phyloP scores from a whole-genome alignment of 2,888 invertebrate species.

The Chelonus formosanus region DNA sequence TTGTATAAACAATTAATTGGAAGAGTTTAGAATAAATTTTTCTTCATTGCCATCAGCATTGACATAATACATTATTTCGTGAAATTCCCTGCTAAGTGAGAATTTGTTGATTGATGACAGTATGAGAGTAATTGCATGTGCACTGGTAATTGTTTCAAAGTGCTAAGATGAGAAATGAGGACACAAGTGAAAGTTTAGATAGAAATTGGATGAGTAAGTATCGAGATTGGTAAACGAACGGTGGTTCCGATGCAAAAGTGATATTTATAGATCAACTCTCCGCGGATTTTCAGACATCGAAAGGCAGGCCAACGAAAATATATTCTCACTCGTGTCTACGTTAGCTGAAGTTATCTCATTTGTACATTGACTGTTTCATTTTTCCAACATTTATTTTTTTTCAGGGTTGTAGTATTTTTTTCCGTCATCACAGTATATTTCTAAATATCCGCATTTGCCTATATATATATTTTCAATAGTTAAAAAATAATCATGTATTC shows the following conservation, averaged over 20 bases:
- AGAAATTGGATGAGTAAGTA: conserved; percentile 14
- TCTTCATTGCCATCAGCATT: too few species aligned
- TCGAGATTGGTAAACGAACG: conserved; percentile 20
- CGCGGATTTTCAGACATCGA: conserved; percentile 57
- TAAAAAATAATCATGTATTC: too few species aligned
- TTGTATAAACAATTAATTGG: too few species aligned
- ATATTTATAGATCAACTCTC: conserved; percentile 58
- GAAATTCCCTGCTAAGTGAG: neutral
- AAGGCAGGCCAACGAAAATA: conserved; percentile 56
- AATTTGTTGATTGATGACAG: neutral
- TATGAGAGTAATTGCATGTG: neutral
- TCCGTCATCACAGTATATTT: neutral
- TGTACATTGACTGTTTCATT: neutral
- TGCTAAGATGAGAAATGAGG: conserved; percentile 11
- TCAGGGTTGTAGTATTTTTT: neutral
- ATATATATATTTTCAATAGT: too few species aligned
- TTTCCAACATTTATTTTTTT: neutral
- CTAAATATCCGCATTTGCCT: neutral
- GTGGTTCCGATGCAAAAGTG: conserved; percentile 58
- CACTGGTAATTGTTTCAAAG: neutral
- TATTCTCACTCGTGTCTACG: conserved; percentile 47
- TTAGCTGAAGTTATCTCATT: neutral
- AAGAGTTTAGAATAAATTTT: too few species aligned
- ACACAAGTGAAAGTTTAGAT: conserved; percentile 10
- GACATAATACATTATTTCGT: too few species aligned